Conservation (phyloP, 2,113 vertebrate genomes). For the Gobiocypris rarus region DNA sequence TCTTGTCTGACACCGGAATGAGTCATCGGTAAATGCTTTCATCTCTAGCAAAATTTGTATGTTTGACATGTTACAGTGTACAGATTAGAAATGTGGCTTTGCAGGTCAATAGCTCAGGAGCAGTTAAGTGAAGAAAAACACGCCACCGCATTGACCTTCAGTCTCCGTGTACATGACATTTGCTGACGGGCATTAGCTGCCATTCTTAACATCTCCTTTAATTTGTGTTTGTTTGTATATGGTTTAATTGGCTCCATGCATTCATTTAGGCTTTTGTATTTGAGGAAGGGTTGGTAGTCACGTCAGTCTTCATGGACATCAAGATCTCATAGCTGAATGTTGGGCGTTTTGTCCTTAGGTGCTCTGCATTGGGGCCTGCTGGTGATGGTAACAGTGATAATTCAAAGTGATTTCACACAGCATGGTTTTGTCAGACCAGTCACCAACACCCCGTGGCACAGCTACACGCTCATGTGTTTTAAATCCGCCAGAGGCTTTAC, state of each 20-base stretch:
- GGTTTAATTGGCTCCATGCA: slow-evolving; percentile 21
- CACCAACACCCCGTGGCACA: slow-evolving; percentile 23
- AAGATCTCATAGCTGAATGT: slow-evolving; percentile 1
- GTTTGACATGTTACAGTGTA: not conserved
- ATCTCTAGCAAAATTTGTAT: slow-evolving; percentile 12
- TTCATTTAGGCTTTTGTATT: not conserved
- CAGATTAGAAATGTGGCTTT: slow-evolving; percentile 15
- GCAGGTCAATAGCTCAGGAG: slow-evolving; percentile 20
- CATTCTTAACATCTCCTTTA: slow-evolving; percentile 25
- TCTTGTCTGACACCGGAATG: not conserved
- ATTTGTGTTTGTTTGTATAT: slow-evolving; percentile 43
- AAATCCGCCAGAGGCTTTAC: slow-evolving; percentile 45
- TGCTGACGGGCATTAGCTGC: not conserved
- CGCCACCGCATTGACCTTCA: not conserved
- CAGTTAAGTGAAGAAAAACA: slow-evolving; percentile 11
- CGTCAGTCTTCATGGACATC: slow-evolving; percentile 33
- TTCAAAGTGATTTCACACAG: slow-evolving; percentile 55
- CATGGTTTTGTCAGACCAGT: slow-evolving; percentile 50
- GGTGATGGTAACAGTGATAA: slow-evolving; percentile 51
- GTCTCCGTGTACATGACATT: not conserved
- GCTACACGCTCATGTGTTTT: slow-evolving; percentile 25
- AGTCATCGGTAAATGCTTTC: slow-evolving; percentile 22
- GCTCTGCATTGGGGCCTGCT: slow-evolving; percentile 17
- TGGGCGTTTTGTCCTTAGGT: slow-evolving; percentile 36
- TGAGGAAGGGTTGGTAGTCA: slow-evolving; percentile 1